Evolutionary conservation across 2,797 vertebrate species (phyloP).

Genomic region (Pelobates cultripes): DNA sequence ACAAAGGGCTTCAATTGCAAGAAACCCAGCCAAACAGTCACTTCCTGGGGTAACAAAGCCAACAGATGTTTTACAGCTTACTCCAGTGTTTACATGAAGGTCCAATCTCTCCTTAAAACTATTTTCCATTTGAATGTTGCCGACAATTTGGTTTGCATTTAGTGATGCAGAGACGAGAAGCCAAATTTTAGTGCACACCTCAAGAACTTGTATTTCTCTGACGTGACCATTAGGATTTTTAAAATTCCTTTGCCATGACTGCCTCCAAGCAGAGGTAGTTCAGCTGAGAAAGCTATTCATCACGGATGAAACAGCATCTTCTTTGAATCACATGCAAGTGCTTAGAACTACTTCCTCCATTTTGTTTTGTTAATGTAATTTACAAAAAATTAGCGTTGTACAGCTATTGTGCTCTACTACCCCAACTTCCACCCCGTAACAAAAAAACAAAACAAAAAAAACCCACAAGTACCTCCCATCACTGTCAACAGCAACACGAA

Average conservation of each 20-base stretch:
- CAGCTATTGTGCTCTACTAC: not conserved
- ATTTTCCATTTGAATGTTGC: constrained; percentile 14
- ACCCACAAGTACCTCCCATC: not conserved
- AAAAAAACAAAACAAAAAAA: not conserved
- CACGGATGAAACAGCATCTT: not conserved
- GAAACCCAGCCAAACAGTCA: not conserved
- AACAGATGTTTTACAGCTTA: constrained; percentile 38
- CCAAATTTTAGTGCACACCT: constrained; percentile 36
- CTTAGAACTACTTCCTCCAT: too few relatives aligned
- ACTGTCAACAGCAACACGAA: not conserved
- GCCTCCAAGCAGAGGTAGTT: constrained; percentile 40
- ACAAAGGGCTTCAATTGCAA: not conserved
- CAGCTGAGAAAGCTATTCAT: constrained; percentile 10
- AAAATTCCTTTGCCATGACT: constrained; percentile 31
- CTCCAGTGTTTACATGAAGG: constrained; percentile 26
- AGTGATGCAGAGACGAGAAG: not conserved
- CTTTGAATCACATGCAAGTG: not conserved
- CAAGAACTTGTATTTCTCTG: constrained; percentile 8
- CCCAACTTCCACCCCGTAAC: not conserved
- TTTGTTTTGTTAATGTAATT: not conserved
- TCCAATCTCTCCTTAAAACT: constrained; percentile 31
- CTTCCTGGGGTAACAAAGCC: constrained; percentile 29
- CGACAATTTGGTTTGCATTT: constrained; percentile 20
- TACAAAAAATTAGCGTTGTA: not conserved
- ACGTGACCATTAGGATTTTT: constrained; percentile 41